Base-by-base conservation (phyloP, 2,113 vertebrate species). In the Dasyurus viverrinus region DNA sequence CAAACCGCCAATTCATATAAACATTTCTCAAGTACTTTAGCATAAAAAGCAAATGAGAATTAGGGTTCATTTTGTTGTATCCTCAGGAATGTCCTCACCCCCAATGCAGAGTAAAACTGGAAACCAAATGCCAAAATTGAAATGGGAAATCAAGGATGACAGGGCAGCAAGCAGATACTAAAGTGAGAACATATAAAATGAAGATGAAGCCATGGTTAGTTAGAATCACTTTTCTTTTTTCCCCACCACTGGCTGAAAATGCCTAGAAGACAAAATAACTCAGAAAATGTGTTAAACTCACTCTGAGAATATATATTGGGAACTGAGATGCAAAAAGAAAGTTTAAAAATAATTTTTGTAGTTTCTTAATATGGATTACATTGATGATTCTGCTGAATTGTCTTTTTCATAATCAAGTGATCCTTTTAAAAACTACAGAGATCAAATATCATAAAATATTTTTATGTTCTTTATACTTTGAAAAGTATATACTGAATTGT, bases 1-100 rank as follows among this genome's bases (percentile, higher is more conserved):
- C 91, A 94, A 93, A 47, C 23, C 36, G 53, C 91, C 93, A 92
- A 89, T 91, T 60, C 16, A 52, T 76, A 90, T 91, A 55, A 95
- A 52, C 53, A 1, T 10, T 90, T 76, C 53, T 19, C 25, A 60
- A 42, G n/a, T 60, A 93, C 91, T 95, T 24, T 94, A 90, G 52
- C 47, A 54, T 23, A 94, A 19, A 22, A 94, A 93, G 42, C 27
- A 91, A 94, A n/a, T 92, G 22, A 54, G 1, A 8, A 93, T 4
- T 42, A 76, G 12, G 16, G n/a, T 76, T 68, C 95, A 46, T 89
- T 93, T 46, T 95, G 27, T 12, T 92, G 27, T 93, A 94, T 16
- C 54, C 42, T 84, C 1, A 92, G n/a, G 25, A n/a, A 7, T 54
- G 52, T 53, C 4, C 57, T 46, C 55, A 2, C 84, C 24, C 52